Conservation (phyloP, 2,888 invertebrate genomes). For the Digitonthophagus gazella region DNA sequence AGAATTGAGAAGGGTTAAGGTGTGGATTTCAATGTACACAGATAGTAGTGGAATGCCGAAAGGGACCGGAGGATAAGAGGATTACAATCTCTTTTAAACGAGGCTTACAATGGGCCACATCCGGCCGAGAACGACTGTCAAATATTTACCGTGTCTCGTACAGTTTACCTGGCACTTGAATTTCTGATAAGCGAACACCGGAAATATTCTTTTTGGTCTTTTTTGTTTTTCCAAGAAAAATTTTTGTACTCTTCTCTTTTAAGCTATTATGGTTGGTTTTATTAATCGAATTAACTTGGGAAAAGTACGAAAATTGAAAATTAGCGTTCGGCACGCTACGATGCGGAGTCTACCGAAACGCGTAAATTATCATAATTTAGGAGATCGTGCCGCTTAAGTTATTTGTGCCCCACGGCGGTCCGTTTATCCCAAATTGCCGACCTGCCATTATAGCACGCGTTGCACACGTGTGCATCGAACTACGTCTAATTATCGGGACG, state of each 20-base stretch:
- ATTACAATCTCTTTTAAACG: neutral
- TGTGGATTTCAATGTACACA: neutral
- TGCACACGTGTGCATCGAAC: neutral
- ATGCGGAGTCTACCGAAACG: neutral
- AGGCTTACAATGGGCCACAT: neutral
- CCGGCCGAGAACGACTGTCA: slow-evolving; percentile 8
- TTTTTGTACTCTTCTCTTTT: no score
- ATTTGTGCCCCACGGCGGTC: neutral
- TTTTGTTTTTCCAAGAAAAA: no score
- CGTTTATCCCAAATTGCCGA: neutral
- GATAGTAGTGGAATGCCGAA: neutral
- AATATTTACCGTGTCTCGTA: slow-evolving; percentile 5
- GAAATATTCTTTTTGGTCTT: neutral
- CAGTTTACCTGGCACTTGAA: neutral
- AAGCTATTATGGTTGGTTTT: no score
- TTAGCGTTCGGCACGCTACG: neutral
- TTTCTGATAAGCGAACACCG: neutral
- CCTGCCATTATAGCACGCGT: neutral
- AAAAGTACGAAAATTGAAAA: neutral
- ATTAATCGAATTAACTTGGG: no score
- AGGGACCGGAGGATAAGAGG: neutral
- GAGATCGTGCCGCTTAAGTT: neutral
- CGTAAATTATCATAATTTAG: neutral
- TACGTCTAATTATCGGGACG: neutral
- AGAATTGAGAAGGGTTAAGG: no score